Base-by-base conservation (phyloP, 2,113 vertebrate genomes). In the Cyprinodon brontotheroides region DNA sequence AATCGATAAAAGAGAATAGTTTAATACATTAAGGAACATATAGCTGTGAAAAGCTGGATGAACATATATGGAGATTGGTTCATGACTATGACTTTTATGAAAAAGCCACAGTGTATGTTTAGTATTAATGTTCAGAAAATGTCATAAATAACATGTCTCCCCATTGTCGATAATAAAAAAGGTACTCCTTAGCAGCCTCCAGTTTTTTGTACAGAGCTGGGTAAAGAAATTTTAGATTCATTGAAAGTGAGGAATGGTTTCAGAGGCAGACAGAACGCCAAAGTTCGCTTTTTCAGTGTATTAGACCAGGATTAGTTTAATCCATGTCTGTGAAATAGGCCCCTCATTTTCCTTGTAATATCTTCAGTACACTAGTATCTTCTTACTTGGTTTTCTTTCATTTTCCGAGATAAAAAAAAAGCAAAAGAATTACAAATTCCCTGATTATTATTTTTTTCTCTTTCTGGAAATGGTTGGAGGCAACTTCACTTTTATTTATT, bases 1-100 rank as follows among this genome's bases (percentile, higher is more conserved):
- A 79, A 87, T 70, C 71, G 78, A 91, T 92, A 70, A 88, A 88
- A 93, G 89, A 68, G 86, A 92, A 92, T 88, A 81, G 83, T 89
- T 92, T 86, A 89, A 91, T 89, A 89, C 64, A 86, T 87, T 87
- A 86, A 72, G 81, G 71, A 87, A 81, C 87, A 78, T 68, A 86
- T 89, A 86, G 72, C 29, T 50, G 68, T 43, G 79, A 72, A 76
- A 68, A 60, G 40, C 36, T 48, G n/a, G 10, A 36, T 0, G 65
- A n/a, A 70, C 70, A 78, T 38, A 65, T 15, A 13, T 47, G 57
- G 57, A 65, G 43, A 64, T 40, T 0, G 0, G 17, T 72, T 38
- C 82, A 75, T 79, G 72, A 75, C 22, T 22, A 70, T 82, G 68
- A 68, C 75, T 84, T 81, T 43, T 68, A 37, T 65, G 38, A 45